These are phyloP conservation scores for Cataglyphis albicans DNA, from an alignment of 2,888 invertebrate species.

Conservation along the genomic window DNA sequence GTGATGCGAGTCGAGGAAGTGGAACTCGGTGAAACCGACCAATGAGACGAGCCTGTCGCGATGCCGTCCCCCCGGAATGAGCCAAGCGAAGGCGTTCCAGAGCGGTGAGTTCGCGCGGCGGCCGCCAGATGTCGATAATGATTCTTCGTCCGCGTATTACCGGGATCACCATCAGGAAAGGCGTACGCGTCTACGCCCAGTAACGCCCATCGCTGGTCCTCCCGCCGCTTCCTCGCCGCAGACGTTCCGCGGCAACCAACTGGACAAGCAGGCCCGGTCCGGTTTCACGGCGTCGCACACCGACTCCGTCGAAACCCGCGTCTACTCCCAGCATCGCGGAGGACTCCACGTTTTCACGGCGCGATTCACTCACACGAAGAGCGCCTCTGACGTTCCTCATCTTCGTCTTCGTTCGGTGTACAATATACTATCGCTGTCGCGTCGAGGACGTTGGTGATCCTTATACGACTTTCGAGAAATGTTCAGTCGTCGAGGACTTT, in stretches of 20 bases:
- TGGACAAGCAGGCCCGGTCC: constrained; percentile 83
- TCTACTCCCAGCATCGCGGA: constrained; percentile 73
- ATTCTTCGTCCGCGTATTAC: constrained; percentile 61
- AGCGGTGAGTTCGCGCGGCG: constrained; percentile 38
- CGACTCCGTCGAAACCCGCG: constrained; percentile 79
- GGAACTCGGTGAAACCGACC: constrained; percentile 34
- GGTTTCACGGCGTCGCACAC: constrained; percentile 79
- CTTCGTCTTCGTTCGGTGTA: constrained; percentile 21
- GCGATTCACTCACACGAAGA: constrained; percentile 15
- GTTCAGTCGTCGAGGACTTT: neutral
- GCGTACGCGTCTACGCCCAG: constrained; percentile 67
- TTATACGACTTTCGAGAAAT: neutral
- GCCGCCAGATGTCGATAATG: constrained; percentile 69
- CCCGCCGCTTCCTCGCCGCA: constrained; percentile 80
- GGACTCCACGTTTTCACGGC: constrained; percentile 62
- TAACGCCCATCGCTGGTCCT: constrained; percentile 75
- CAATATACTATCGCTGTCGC: neutral
- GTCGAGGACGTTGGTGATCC: constrained; percentile 10
- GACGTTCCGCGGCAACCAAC: constrained; percentile 85
- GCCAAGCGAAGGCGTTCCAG: constrained; percentile 53
- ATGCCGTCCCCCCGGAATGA: constrained; percentile 32
- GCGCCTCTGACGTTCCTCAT: constrained; percentile 41
- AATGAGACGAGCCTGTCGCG: constrained; percentile 5
- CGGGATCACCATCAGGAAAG: constrained; percentile 56
- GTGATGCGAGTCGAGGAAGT: constrained; percentile 14